Conservation (phyloP, 1,140 invertebrate genomes). For the fruit fly (Drosophila melanogaster) region DNA sequence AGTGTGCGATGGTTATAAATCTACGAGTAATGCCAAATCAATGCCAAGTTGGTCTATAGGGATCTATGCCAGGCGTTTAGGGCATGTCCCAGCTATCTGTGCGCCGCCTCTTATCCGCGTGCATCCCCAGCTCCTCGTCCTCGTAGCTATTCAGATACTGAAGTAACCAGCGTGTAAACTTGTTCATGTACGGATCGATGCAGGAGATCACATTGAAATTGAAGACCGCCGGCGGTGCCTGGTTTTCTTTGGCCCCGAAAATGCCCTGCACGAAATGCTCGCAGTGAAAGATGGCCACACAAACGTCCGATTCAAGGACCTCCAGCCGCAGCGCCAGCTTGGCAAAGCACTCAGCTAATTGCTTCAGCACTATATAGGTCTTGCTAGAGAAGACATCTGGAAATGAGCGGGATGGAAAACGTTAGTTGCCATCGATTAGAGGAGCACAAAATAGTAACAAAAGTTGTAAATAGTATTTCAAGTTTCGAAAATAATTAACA, state of each 20-base stretch:
- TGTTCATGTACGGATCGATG: conserved; percentile 69
- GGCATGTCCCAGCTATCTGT: neutral
- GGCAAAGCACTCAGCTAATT: conserved; percentile 75
- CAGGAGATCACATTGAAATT: conserved; percentile 43
- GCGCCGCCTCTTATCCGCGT: conserved; percentile 23
- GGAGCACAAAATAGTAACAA: neutral
- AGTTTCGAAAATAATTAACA: no score
- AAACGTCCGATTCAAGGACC: conserved; percentile 63
- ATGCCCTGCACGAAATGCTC: conserved; percentile 66
- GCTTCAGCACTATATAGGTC: conserved; percentile 70
- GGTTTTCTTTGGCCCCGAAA: conserved; percentile 42
- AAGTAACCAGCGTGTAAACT: conserved; percentile 64
- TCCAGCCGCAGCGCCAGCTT: conserved; percentile 70
- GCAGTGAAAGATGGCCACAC: conserved; percentile 68
- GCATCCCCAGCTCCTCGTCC: conserved; percentile 29
- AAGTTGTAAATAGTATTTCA: no score
- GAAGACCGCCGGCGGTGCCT: conserved; percentile 52
- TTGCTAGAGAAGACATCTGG: conserved; percentile 71
- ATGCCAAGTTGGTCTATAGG: neutral
- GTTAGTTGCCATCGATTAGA: conserved; percentile 17
- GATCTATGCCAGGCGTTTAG: neutral
- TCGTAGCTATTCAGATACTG: conserved; percentile 49
- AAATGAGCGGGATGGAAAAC: conserved; percentile 2
- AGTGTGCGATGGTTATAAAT: neutral
- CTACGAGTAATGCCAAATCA: neutral